phyloP scores from a whole-genome alignment of 1,140 invertebrate genomes.

The Zophobas morio region DNA sequence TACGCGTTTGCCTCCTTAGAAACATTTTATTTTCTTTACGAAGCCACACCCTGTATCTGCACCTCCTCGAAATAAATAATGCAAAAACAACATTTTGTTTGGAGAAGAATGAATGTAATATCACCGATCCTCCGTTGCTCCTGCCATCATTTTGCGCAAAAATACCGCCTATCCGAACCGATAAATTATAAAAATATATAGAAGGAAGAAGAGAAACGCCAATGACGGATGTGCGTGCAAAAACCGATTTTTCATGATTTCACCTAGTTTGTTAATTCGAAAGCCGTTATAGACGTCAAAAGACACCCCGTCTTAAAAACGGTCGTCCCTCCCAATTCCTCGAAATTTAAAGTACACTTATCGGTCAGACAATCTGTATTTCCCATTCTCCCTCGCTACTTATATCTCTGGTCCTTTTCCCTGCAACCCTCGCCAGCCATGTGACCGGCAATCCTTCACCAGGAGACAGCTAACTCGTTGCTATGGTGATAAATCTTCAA shows the following conservation, averaged over 20 bases:
- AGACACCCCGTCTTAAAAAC: neutral
- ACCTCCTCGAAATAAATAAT: too few species aligned
- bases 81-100: too few species aligned
- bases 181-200: slow-evolving; percentile 22
- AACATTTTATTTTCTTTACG: too few species aligned
- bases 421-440: slow-evolving; percentile 59
- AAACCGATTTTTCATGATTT: neutral
- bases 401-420: slow-evolving; percentile 20
- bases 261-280: neutral
- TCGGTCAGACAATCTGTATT: slow-evolving; percentile 32
- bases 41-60: too few species aligned
- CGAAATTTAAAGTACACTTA: slow-evolving; percentile 32
- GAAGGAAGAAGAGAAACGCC: neutral
- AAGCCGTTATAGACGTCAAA: neutral
- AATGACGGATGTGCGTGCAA: slow-evolving; percentile 13
- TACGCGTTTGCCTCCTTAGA: too few species aligned
- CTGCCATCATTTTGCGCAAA: slow-evolving; percentile 1
- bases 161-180: neutral
- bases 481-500: slow-evolving; percentile 66
- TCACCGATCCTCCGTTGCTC: too few species aligned
- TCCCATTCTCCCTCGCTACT: slow-evolving; percentile 38
- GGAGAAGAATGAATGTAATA: too few species aligned
- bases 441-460: slow-evolving; percentile 66
- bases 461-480: slow-evolving; percentile 64
- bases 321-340: neutral